A percentile compares a stretch with the other conserved stretches of the same genome.
These are phyloP conservation scores for Spisula subtruncata DNA, from an alignment of 2,888 invertebrate species.

Conservation along the genomic window DNA sequence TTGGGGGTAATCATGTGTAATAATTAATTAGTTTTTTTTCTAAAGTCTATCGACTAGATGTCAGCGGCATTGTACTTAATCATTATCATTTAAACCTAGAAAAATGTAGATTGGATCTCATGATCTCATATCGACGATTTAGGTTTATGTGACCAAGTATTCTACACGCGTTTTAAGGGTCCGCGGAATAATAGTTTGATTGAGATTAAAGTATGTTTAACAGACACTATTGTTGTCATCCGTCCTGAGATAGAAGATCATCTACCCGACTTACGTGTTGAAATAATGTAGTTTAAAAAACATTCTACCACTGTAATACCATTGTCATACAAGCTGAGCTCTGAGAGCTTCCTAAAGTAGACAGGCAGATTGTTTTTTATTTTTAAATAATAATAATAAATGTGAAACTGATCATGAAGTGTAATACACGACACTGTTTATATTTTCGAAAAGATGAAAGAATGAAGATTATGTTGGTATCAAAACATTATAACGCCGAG, in stretches of 20 bases:
- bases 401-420: no score
- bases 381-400: no score
- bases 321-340: background rate
- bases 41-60: slow-evolving; percentile 42
- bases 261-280: background rate
- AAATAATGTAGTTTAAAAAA: background rate
- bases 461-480: no score
- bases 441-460: no score
- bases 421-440: no score
- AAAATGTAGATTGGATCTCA: background rate
- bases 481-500: no score
- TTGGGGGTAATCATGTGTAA: slow-evolving; percentile 69
- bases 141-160: background rate
- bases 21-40: slow-evolving; percentile 71
- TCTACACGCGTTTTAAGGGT: background rate
- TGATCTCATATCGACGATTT: slow-evolving; percentile 5
- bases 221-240: background rate
- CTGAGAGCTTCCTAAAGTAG: no score
- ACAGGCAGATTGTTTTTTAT: no score
- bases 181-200: slow-evolving; percentile 10
- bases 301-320: background rate
- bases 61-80: background rate
- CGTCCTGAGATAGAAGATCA: background rate
- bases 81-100: background rate
- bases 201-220: slow-evolving; percentile 6